Base-by-base conservation (phyloP, 2,888 invertebrate genomes). In the Pyrrhosoma nymphula region DNA sequence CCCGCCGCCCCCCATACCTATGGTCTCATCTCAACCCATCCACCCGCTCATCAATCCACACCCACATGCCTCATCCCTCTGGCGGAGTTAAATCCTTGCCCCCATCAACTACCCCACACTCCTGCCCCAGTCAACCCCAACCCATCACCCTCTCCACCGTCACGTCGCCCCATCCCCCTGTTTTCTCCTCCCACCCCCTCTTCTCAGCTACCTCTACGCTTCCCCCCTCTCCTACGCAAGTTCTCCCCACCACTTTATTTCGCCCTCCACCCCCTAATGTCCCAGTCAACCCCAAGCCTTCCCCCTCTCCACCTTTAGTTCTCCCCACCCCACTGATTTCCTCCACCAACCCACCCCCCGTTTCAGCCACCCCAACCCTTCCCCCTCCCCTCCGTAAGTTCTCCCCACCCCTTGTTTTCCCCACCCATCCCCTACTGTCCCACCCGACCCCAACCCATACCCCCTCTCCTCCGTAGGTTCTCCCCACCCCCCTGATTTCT, bases 41-140 rank as follows among this genome's bases (percentile, higher is more conserved):
- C 69, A 69, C 69, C 69, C 69, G n/a, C n/a, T 69, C 69, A 69
- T 69, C 69, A 69, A 69, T 69, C 69, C n/a, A 69, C 69, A 12
- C 88, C 88, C 88, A 18, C 26, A 60, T 60, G 16, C 60, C 60
- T 60, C 60, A 20, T 60, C 20, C 47, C 47, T 47, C 47, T 47
- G 8, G 4, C 8, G 47, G 47, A 47, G 47, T 47, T 47, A 47
- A 47, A 47, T 47, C 47, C 47, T 47, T 8, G 47, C 47, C 47
- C 47, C 47, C 47, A 47, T 47, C 47, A 47, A 47, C 47, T 4
- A 47, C 47, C 47, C 47, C 47, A 47, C 47, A 47, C 47, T 47
- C 2, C 47, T 8, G 47, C 47, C 47, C 47, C 47, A 47, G 47
- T 47, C 47, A 4, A 47, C 2, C 47, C 8, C 47, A 47, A 47